Percentiles rank a stretch among this genome's conserved stretches.
These are phyloP conservation scores for Cataglyphis livida DNA, from an alignment of 2,888 invertebrate genomes.

Conservation along the genomic window DNA sequence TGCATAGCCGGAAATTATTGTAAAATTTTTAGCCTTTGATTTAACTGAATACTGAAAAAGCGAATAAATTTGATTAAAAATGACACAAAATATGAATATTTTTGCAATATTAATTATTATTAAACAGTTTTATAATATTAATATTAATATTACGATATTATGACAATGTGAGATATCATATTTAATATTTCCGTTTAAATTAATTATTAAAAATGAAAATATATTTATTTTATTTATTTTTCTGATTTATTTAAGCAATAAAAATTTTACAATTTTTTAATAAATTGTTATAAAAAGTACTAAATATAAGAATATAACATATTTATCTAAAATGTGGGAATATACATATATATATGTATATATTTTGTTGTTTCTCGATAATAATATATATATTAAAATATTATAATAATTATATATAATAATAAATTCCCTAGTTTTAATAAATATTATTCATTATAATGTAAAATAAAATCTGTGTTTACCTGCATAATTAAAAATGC, in stretches of 20 bases:
- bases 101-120: too few relatives aligned
- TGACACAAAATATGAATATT: too few relatives aligned
- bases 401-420: neutral
- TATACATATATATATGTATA: too few relatives aligned
- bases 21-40: constrained; percentile 8
- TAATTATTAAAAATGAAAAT: neutral
- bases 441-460: constrained; percentile 13
- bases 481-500: neutral
- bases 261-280: neutral
- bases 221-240: constrained; percentile 15
- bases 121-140: too few relatives aligned
- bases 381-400: neutral
- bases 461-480: neutral
- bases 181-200: neutral
- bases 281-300: neutral
- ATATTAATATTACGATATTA: neutral
- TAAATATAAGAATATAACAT: neutral
- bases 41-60: neutral
- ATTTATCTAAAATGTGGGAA: neutral
- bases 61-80: neutral
- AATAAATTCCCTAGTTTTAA: neutral
- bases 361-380: neutral
- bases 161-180: neutral
- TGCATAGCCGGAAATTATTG: constrained; percentile 38
- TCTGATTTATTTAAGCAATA: neutral